A percentile compares a stretch with the other conserved stretches of the same genome.
Conservation (phyloP, 2,888 invertebrate genomes). For the Drosophila tripunctata region DNA sequence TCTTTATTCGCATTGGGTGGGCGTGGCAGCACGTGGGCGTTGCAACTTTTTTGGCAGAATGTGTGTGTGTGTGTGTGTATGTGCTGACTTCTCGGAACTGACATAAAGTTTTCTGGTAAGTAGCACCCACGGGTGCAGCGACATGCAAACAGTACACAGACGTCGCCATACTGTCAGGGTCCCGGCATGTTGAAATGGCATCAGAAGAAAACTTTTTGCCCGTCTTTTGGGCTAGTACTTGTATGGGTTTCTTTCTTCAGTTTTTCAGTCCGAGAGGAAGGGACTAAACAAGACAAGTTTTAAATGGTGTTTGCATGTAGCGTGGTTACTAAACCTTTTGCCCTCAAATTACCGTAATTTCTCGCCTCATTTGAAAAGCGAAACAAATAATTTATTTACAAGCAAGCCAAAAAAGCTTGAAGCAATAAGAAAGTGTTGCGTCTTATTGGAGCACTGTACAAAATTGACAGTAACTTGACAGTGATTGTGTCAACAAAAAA, state of each 20-base stretch:
- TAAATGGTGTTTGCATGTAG: slow-evolving; percentile 81
- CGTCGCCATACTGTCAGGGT: slow-evolving; percentile 55
- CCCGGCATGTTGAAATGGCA: slow-evolving; percentile 63
- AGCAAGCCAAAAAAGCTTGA: neutral
- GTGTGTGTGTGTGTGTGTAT: slow-evolving; percentile 20
- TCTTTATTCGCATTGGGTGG: slow-evolving; percentile 23
- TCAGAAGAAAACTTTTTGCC: slow-evolving; percentile 66
- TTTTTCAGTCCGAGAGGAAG: neutral
- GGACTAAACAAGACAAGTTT: slow-evolving; percentile 60
- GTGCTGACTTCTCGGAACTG: slow-evolving; percentile 62
- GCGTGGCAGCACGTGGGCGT: slow-evolving; percentile 20
- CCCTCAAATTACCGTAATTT: slow-evolving; percentile 51
- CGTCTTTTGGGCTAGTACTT: slow-evolving; percentile 5
- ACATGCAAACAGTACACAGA: slow-evolving; percentile 57
- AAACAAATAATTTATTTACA: slow-evolving; percentile 20
- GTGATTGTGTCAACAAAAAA: neutral
- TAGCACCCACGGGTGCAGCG: slow-evolving; percentile 67
- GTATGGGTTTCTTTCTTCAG: slow-evolving; percentile 9
- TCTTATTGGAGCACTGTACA: no score
- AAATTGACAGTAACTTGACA: neutral
- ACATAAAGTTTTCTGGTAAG: slow-evolving; percentile 70
- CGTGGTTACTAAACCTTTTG: slow-evolving; percentile 41
- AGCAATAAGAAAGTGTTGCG: neutral
- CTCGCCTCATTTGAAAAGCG: slow-evolving; percentile 49
- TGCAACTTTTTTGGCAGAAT: slow-evolving; percentile 20